phyloP scores from a whole-genome alignment of 1,140 invertebrate species.

The Drosophila triauraria region DNA sequence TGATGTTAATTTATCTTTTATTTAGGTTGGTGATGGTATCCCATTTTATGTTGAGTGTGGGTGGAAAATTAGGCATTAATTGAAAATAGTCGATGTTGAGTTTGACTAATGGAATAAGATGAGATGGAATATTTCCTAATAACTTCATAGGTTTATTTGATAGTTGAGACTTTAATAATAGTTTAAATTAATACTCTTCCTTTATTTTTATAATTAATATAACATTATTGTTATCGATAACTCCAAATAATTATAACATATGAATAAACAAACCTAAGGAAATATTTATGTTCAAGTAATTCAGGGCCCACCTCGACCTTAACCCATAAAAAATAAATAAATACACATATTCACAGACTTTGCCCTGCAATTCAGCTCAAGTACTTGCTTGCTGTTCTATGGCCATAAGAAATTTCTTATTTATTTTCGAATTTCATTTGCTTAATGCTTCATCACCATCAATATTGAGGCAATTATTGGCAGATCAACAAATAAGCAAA shows the following conservation, averaged over 20 bases:
- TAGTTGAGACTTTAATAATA: too few relatives aligned
- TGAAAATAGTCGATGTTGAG: constrained; percentile 56
- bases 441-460: constrained; percentile 21
- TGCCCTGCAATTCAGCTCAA: constrained; percentile 1
- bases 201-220: not conserved
- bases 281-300: not conserved
- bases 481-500: constrained; percentile 43
- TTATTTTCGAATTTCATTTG: constrained; percentile 9
- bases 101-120: constrained; percentile 42
- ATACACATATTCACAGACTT: not conserved
- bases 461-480: constrained; percentile 22
- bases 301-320: not conserved
- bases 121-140: not conserved
- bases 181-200: too few relatives aligned
- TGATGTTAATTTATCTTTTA: constrained; percentile 42
- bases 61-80: constrained; percentile 66
- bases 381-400: constrained; percentile 16
- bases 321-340: constrained; percentile 7
- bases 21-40: not conserved
- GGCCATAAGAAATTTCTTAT: not conserved
- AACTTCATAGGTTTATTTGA: not conserved
- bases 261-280: not conserved
- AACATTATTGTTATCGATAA: not conserved
- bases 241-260: not conserved
- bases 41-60: constrained; percentile 30